Evolutionary conservation across 2,888 invertebrate genomes (phyloP).

Genomic region (Cosmopolites sordidus): DNA sequence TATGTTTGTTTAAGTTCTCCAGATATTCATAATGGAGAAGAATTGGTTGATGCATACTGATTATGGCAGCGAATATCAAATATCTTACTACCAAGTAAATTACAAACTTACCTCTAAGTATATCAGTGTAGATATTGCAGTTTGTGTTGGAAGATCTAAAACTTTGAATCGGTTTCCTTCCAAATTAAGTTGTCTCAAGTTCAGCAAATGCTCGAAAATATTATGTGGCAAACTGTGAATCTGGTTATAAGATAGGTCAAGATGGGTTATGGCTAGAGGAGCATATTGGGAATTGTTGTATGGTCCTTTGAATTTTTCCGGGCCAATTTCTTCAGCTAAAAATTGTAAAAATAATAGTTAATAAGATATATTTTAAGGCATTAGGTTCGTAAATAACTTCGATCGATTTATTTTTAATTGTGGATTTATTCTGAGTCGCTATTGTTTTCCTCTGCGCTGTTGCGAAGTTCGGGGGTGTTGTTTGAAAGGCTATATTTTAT

Average conservation of each 20-base stretch:
- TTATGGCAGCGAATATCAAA: too few species aligned
- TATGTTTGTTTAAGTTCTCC: too few species aligned
- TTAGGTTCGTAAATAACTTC: too few species aligned
- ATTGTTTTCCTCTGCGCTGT: too few species aligned
- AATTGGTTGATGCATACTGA: too few species aligned
- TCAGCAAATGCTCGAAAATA: slow-evolving; percentile 62
- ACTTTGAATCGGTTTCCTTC: slow-evolving; percentile 60
- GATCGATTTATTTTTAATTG: too few species aligned
- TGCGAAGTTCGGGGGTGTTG: too few species aligned
- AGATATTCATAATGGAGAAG: too few species aligned
- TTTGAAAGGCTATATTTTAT: too few species aligned
- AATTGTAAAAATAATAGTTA: slow-evolving; percentile 9
- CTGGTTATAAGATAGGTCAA: slow-evolving; percentile 61
- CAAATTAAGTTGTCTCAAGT: slow-evolving; percentile 57
- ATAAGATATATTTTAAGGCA: too few species aligned
- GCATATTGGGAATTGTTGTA: slow-evolving; percentile 54
- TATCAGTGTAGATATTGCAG: slow-evolving; percentile 54
- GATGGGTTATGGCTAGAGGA: slow-evolving; percentile 56
- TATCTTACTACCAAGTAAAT: too few species aligned
- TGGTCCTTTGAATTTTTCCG: slow-evolving; percentile 64
- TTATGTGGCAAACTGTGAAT: slow-evolving; percentile 59
- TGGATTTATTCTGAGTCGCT: too few species aligned
- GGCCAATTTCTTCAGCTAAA: slow-evolving; percentile 57
- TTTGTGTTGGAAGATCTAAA: slow-evolving; percentile 57
- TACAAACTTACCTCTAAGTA: slow-evolving; percentile 56